These are phyloP conservation scores for Limnephilus auricula DNA, from an alignment of 2,888 invertebrate species.

Conservation along the genomic window DNA sequence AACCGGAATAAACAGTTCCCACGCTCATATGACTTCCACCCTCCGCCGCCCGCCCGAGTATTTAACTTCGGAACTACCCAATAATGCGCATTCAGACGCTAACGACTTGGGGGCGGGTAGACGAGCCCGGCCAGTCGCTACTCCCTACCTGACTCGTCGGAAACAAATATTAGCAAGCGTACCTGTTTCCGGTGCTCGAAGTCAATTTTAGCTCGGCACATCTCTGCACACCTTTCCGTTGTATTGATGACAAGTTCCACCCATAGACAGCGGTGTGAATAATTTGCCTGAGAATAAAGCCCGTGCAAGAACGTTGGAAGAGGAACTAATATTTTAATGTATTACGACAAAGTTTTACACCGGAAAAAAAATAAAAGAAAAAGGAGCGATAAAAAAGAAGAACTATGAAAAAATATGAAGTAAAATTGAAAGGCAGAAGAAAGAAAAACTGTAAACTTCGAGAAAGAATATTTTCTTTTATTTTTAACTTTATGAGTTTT, in stretches of 20 bases:
- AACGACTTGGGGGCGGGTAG: not conserved
- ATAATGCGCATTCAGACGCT: not conserved
- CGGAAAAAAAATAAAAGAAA: too few relatives aligned
- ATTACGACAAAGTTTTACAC: too few relatives aligned
- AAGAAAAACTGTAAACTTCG: too few relatives aligned
- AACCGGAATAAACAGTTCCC: not conserved
- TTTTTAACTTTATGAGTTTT: too few relatives aligned
- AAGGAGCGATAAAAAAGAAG: too few relatives aligned
- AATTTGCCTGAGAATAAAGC: not conserved
- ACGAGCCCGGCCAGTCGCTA: not conserved
- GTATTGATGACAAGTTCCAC: constrained; percentile 52
- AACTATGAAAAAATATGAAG: too few relatives aligned
- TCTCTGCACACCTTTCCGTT: constrained; percentile 48
- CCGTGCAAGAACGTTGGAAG: too few relatives aligned
- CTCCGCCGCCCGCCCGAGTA: not conserved
- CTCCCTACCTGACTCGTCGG: constrained; percentile 35
- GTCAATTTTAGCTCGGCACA: constrained; percentile 54
- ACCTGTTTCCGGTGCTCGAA: constrained; percentile 44
- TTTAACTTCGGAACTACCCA: constrained; percentile 13
- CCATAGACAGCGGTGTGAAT: not conserved
- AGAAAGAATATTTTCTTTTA: too few relatives aligned
- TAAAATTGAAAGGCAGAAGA: too few relatives aligned
- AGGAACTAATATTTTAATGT: too few relatives aligned
- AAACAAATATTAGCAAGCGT: constrained; percentile 58
- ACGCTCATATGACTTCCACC: not conserved